phyloP scores from a whole-genome alignment of 2,113 vertebrate species.

The Chascanopsetta lugubris region DNA sequence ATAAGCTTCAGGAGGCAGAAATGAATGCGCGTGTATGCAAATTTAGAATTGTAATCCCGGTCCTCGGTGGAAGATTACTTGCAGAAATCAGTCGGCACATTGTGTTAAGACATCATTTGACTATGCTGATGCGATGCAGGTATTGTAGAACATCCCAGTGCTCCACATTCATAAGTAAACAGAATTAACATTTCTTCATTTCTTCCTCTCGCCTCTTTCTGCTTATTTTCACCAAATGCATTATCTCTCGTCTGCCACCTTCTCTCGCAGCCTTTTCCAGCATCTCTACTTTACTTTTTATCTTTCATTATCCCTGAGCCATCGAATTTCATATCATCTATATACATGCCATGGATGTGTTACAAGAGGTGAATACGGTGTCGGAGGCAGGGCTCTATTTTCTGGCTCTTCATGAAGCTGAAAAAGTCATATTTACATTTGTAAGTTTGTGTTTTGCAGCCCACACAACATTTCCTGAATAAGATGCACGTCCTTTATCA shows the following conservation, averaged over 20 bases:
- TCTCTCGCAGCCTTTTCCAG: constrained; percentile 28
- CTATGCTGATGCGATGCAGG: constrained; percentile 15
- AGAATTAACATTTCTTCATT: constrained; percentile 11
- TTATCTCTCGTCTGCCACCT: constrained; percentile 27
- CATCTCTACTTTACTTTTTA: constrained; percentile 32
- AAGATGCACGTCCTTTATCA: too few relatives aligned
- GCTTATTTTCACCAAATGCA: neutral
- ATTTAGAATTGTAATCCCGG: constrained; percentile 39
- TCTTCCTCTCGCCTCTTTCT: neutral
- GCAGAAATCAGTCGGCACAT: constrained; percentile 36
- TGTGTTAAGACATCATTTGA: constrained; percentile 38
- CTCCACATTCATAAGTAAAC: constrained; percentile 19
- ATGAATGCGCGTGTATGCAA: neutral
- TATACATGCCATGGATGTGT: too few relatives aligned
- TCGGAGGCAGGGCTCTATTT: too few relatives aligned
- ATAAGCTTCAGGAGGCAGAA: constrained; percentile 48
- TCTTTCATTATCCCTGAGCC: constrained; percentile 15
- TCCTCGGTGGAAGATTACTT: constrained; percentile 33
- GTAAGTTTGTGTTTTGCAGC: too few relatives aligned
- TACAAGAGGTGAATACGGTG: too few relatives aligned
- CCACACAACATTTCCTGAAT: too few relatives aligned
- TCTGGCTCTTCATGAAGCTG: too few relatives aligned
- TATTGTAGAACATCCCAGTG: constrained; percentile 5
- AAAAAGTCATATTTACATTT: too few relatives aligned
- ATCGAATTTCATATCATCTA: too few relatives aligned